These are phyloP conservation scores for Gila robusta DNA, from an alignment of 2,797 vertebrate species.

Conservation along the genomic window DNA sequence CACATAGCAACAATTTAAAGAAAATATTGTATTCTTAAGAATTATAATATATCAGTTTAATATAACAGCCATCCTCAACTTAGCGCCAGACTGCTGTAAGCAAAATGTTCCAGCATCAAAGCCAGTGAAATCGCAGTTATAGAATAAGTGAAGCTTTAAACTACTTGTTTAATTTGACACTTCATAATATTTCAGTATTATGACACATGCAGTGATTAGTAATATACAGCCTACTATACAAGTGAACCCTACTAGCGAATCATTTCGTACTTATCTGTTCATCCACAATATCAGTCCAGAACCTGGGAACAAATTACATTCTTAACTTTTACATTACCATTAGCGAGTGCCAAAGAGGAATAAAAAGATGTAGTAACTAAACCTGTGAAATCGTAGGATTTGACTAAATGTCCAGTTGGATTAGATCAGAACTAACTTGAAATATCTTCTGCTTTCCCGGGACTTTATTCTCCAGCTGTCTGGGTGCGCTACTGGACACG, in stretches of 20 bases:
- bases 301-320: slow-evolving; percentile 65
- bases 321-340: slow-evolving; percentile 52
- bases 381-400: not conserved
- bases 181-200: slow-evolving; percentile 41
- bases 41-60: not conserved
- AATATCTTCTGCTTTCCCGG: slow-evolving; percentile 84
- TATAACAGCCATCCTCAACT: slow-evolving; percentile 1
- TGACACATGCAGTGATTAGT: slow-evolving; percentile 64
- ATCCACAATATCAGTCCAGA: slow-evolving; percentile 66
- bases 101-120: slow-evolving; percentile 53
- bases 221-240: slow-evolving; percentile 48
- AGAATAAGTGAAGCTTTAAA: slow-evolving; percentile 62
- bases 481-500: slow-evolving; percentile 78
- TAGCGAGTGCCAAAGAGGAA: not conserved
- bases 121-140: slow-evolving; percentile 47
- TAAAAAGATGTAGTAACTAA: not conserved
- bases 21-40: not conserved
- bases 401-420: not conserved
- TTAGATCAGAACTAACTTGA: slow-evolving; percentile 75
- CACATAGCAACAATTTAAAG: not conserved
- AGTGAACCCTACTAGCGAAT: slow-evolving; percentile 50
- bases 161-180: slow-evolving; percentile 52
- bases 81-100: slow-evolving; percentile 50
- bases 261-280: slow-evolving; percentile 68
- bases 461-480: slow-evolving; percentile 80